Base-by-base conservation (phyloP, 2,888 invertebrate species). In the Melanophora roralis region DNA sequence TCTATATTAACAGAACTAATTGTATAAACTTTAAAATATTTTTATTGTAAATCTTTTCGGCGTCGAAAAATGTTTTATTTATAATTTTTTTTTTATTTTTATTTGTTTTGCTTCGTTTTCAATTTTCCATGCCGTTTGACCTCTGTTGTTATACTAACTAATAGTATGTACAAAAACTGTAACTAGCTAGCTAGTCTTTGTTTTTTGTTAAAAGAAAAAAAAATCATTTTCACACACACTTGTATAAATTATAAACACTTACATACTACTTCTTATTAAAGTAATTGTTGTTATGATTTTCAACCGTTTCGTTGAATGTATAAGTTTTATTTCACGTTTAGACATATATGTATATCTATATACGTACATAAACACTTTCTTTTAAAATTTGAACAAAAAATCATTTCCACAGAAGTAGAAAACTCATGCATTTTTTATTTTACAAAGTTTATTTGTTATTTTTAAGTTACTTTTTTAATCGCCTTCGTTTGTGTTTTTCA, bases 51-150 rank as follows among this genome's bases (percentile, higher is more conserved):
- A 47, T 51, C 19, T 14, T 32, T 51, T 14, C 12, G 14, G 11
- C 21, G 43, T n/a, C 27, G 27, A 27, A 27, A 3, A 27, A 27
- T 5, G 49, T 14, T 32, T 34, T 32, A 12, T 49, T 7, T 51
- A 12, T 27, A 16, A 21, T 34, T 34, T 53, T 34, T 53, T 19
- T 19, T 43, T 53, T 55, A 19, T 36, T 34, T 8, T 53, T 32
- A 2, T 16, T 53, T 32, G 32, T 55, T 47, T 55, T 27, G 4
- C 53, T 23, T 72, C 55, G 45, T 38, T 43, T 78, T 79, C 45
- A 72, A 67, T 73, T 83, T 82, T 78, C 82, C 65, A 80, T 71
- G 72, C 80, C 78, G 82, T 83, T 82, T 83, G 78, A 83, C 82
- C 82, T 82, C 82, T 64, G 73, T n/a, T 62, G 78, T 67, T 55